Conservation (phyloP, 2,113 vertebrate species). For the Atrichornis clamosus region DNA sequence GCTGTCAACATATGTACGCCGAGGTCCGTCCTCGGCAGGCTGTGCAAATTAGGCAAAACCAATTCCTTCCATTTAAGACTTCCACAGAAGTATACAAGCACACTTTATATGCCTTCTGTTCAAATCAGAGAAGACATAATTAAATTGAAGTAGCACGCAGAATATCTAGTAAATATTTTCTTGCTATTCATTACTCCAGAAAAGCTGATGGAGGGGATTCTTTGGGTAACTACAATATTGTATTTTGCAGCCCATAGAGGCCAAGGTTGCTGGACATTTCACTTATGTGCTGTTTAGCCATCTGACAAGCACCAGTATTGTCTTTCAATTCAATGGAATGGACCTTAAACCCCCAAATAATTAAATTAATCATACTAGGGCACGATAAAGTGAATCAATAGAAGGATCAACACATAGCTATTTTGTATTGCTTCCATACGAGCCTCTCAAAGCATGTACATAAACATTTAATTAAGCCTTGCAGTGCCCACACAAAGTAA, state of each 20-base stretch:
- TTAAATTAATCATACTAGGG: not conserved
- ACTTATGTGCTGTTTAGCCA: not conserved
- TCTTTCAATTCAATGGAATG: not conserved
- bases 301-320: not conserved
- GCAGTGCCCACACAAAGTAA: not conserved
- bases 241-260: not conserved
- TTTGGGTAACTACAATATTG: not conserved
- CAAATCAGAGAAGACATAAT: not conserved
- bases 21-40: not conserved
- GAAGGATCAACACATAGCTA: not conserved
- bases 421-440: not conserved
- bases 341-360: not conserved
- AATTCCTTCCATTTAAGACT: not conserved
- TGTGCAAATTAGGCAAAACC: conserved; percentile 26
- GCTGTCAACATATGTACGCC: not conserved
- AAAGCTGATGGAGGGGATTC: not conserved
- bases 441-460: not conserved
- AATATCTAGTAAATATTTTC: conserved; percentile 16
- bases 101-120: conserved; percentile 23
- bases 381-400: not conserved
- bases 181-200: not conserved
- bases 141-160: not conserved
- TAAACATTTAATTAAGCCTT: not conserved
- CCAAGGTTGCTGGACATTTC: not conserved
- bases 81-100: not conserved